Evolutionary conservation across 1,140 invertebrate genomes (phyloP), one percentile per base, ranked within the genome.

Genomic region (Caenorhabditis briggsae): DNA sequence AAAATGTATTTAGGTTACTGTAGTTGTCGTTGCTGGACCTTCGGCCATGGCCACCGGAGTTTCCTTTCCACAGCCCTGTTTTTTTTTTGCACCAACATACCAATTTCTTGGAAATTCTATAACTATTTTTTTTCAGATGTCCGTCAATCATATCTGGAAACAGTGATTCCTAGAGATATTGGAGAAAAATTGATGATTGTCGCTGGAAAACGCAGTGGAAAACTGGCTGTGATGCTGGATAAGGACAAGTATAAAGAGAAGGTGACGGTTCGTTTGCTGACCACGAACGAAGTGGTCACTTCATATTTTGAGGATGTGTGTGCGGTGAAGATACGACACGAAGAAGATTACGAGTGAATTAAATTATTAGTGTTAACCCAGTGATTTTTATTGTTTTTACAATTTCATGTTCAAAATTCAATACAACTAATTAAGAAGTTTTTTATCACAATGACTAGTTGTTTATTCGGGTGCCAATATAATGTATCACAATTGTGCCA

Each of bases 101-200:
- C n/a, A n/a, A n/a, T n/a, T n/a, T n/a, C n/a, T n/a, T n/a, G n/a
- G n/a, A n/a, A n/a, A 41, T 55, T 11, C 16, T 16, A 41, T 78
- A 48, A 25, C 6, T 61, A 2, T 23, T 61, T 50, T 55, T 33
- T 33, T 85, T 6, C 84, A 85, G 84, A 85, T 58, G 18, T 85
- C 9, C 74, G 65, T 18, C 86, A 87, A 50, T 70, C 59, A 12
- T 87, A 83, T 83, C 14, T 87, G 46, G 86, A 87, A 64, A 87
- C 86, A 0, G 86, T 87, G 25, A 87, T 87, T 83, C 86, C 86
- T 20, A 64, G 83, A 50, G 33, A 43, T 11, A 20, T 46, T 11
- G 86, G 86, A 9, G 86, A 84, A 11, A 59, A 61, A 20, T 20
- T 87, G 33, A 87, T 87, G 83, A 65, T 87, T 20, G 82, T 87